Conservation (phyloP, 64 coral and sea anemone genomes). For the Porites australiensis region DNA sequence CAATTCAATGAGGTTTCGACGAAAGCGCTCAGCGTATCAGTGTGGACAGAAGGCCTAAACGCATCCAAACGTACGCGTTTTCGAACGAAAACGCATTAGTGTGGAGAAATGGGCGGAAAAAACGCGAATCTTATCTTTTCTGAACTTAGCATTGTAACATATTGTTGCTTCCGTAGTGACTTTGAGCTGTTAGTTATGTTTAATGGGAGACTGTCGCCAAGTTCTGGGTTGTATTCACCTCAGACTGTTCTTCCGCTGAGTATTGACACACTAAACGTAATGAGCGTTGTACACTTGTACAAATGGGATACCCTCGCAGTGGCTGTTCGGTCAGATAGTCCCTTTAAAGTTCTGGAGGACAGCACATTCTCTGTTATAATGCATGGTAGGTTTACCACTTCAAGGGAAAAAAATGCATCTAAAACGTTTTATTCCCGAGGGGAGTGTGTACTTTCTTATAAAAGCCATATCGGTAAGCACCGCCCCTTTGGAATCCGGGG, state of each 20-base stretch:
- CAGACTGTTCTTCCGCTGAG: conserved; percentile 15
- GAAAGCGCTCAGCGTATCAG: too few relatives aligned
- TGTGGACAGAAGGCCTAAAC: too few relatives aligned
- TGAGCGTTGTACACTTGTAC: conserved; percentile 37
- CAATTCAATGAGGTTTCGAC: too few relatives aligned
- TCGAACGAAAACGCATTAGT: too few relatives aligned
- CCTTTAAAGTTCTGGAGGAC: conserved; percentile 32
- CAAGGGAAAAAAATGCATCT: too few relatives aligned
- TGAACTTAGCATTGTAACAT: not conserved
- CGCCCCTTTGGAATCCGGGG: too few relatives aligned
- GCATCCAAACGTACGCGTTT: too few relatives aligned
- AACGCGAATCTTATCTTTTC: not conserved
- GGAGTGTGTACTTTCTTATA: too few relatives aligned
- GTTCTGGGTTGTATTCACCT: conserved; percentile 30
- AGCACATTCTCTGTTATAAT: conserved; percentile 67
- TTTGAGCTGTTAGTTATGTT: conserved; percentile 60
- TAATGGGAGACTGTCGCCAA: conserved; percentile 44
- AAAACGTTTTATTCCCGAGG: too few relatives aligned
- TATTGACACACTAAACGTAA: conserved; percentile 53
- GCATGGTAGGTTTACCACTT: conserved; percentile 14
- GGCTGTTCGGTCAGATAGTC: conserved; percentile 5
- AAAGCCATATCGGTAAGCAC: too few relatives aligned
- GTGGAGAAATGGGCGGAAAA: not conserved
- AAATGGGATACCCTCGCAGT: conserved; percentile 68
- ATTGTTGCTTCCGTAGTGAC: conserved; percentile 20